Base-by-base conservation (phyloP, 2,113 vertebrate species). In the Anguilla japonica region DNA sequence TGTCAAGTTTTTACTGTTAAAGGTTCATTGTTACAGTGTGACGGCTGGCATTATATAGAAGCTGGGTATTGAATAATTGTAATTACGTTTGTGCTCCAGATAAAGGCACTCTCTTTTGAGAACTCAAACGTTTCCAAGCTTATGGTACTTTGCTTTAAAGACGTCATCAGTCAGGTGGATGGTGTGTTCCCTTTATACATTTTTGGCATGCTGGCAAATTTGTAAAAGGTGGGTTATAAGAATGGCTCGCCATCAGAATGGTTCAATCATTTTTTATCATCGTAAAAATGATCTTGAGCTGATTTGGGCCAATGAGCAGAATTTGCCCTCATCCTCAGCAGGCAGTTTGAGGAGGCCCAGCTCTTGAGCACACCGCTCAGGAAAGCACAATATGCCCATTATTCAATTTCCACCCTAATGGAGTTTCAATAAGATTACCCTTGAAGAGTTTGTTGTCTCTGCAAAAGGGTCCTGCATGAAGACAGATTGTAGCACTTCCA, bases 391-490 rank as follows among this genome's bases (percentile, higher is more conserved):
- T 41, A 56, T 34, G 80, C 82, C 83, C 90, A 89, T 82, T 79
- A 83, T 89, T 91, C 90, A 88, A 93, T 87, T 91, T 92, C 87
- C 87, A 90, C 57, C 84, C 87, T 93, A 91, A 94, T 92, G 90
- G 84, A 85, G 91, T 90, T 89, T 86, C 67, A 89, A 87, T 88
- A 50, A 13, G 85, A 78, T 88, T 87, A 84, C 88, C 81, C 85
- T 46, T 79, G 81, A 79, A 90, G 89, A 90, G 89, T 89, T 87
- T 60, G 85, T 56, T 91, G 89, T 84, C 83, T 83, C 81, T 81
- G 80, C 80, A 13, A 83, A 92, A 93, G 85, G 81, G 87, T 84
- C 84, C 39, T 14, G 83, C 82, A 89, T 84, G 88, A 93, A 94
- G 94, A 94, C 90, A 93, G 91, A 94, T 71, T 79, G 85, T 86